Evolutionary conservation across 64 coral and sea anemone species (phyloP).

Genomic region (Acropora yongei): DNA sequence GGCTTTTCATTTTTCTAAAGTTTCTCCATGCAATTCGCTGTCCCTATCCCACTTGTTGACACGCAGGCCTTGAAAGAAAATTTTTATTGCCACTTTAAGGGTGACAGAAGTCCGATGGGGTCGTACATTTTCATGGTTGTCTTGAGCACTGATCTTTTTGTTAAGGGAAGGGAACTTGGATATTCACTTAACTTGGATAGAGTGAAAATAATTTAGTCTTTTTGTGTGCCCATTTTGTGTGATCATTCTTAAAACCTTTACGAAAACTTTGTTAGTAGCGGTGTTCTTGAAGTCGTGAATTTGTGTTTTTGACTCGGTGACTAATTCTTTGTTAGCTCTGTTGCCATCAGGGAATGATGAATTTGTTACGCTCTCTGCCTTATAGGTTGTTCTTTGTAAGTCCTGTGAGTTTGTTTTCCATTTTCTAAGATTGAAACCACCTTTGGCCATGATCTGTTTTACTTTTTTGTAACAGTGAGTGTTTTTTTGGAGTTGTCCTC

Average conservation of each 20-base stretch:
- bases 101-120: constrained; percentile 6
- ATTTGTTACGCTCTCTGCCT: constrained; percentile 17
- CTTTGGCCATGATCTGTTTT: constrained; percentile 46
- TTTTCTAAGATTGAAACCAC: constrained; percentile 72
- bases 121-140: not conserved
- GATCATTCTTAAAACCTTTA: constrained; percentile 4
- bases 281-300: not conserved
- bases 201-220: constrained; percentile 26
- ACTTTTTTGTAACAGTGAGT: constrained; percentile 37
- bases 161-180: not conserved
- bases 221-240: not conserved
- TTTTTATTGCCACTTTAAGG: not conserved
- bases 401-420: constrained; percentile 50
- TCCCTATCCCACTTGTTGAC: constrained; percentile 10
- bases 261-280: not conserved
- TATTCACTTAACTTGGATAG: constrained; percentile 9
- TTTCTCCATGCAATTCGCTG: not conserved
- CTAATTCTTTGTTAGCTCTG: not conserved
- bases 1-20: no score
- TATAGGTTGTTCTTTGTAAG: not conserved
- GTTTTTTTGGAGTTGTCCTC: constrained; percentile 13
- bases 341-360: no score
- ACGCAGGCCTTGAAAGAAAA: constrained; percentile 33
- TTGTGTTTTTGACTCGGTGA: not conserved
- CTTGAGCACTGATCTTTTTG: constrained; percentile 18